Conservation (phyloP, 2,797 vertebrate genomes). For the Acipenser ruthenus region DNA sequence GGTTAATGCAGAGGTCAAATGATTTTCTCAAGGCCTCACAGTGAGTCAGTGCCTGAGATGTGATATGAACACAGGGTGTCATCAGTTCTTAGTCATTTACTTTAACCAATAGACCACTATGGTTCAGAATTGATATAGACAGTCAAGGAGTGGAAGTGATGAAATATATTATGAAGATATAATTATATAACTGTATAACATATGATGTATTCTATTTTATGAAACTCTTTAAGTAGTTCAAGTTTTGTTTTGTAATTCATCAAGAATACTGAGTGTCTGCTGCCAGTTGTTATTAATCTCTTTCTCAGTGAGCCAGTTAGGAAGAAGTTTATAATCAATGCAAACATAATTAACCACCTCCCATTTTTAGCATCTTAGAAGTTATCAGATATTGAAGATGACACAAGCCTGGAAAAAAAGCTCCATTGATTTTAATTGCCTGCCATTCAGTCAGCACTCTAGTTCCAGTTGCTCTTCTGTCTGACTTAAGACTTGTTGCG, state of each 20-base stretch:
- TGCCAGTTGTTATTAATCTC: conserved; percentile 15
- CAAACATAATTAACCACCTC: conserved; percentile 10
- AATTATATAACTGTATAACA: conserved; percentile 44
- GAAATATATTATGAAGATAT: conserved; percentile 51
- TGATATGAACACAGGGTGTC: conserved; percentile 37
- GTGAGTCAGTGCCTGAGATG: conserved; percentile 42
- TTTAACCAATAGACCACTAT: conserved; percentile 43
- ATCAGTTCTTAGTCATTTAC: conserved; percentile 54
- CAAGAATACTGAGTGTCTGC: conserved; percentile 14
- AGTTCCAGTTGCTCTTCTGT: conserved; percentile 1
- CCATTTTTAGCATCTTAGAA: conserved; percentile 15
- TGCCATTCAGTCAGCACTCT: background rate
- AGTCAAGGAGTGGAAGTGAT: conserved; percentile 54
- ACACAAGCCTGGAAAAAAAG: conserved; percentile 14
- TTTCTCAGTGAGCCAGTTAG: conserved; percentile 19
- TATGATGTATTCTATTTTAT: conserved; percentile 26
- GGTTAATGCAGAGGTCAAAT: conserved; percentile 28
- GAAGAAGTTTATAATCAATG: conserved; percentile 12
- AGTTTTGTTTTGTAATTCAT: conserved; percentile 12
- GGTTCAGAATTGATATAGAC: conserved; percentile 49
- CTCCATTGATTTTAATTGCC: conserved; percentile 8
- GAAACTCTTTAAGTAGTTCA: conserved; percentile 38
- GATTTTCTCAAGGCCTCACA: conserved; percentile 25
- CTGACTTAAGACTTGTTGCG: background rate
- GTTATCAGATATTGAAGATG: conserved; percentile 25